Evolutionary conservation across 2,113 vertebrate species (phyloP).

Genomic region (Rhombomys opimus): DNA sequence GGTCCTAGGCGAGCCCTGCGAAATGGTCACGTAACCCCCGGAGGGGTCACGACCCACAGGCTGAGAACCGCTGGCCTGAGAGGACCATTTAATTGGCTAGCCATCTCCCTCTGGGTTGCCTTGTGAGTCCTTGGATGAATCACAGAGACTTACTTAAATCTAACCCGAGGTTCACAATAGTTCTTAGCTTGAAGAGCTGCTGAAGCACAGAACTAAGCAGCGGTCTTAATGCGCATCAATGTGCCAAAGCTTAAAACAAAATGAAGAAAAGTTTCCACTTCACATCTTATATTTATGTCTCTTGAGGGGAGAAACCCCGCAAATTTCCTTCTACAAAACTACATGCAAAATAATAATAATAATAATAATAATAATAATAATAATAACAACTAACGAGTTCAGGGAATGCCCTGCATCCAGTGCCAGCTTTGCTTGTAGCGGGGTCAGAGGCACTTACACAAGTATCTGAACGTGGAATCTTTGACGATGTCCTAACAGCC

Average conservation of each 20-base stretch:
- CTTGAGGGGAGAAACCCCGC: neutral
- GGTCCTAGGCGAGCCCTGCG: neutral
- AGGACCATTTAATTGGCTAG: neutral
- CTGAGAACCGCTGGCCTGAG: neutral
- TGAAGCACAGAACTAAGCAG: neutral
- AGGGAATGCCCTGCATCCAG: neutral
- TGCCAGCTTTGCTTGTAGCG: neutral
- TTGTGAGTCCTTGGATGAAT: neutral
- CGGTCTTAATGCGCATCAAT: slow-evolving; percentile 16
- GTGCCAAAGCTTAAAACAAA: slow-evolving; percentile 41
- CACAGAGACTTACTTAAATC: slow-evolving; percentile 12
- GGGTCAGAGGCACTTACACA: neutral
- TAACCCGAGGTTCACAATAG: neutral
- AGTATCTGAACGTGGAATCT: neutral
- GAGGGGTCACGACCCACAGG: neutral
- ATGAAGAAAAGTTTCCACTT: slow-evolving; percentile 63
- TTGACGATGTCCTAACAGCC: neutral
- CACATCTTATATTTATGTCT: slow-evolving; percentile 20
- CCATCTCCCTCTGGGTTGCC: neutral
- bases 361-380: too few relatives aligned
- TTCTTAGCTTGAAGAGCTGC: neutral
- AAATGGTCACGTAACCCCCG: neutral
- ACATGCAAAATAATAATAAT: neutral
- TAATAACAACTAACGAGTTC: neutral
- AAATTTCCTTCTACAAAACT: neutral